Evolutionary conservation across 2,797 vertebrate species (phyloP).

Genomic region (Graptemys geographica): DNA sequence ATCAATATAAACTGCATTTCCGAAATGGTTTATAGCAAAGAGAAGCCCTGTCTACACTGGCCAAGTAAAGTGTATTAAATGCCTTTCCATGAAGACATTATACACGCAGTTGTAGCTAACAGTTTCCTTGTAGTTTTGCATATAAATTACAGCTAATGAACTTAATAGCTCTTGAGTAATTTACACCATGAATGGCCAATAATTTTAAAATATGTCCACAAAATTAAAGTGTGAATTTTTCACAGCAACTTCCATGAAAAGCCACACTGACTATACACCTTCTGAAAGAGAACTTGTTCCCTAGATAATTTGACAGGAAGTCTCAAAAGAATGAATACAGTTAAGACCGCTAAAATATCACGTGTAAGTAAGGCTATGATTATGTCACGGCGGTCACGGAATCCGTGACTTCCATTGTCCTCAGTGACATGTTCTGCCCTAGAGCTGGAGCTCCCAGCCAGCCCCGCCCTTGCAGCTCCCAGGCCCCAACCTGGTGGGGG

Average conservation of each 20-base stretch:
- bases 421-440: too few species aligned
- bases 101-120: slow-evolving; percentile 21
- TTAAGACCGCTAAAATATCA: not conserved
- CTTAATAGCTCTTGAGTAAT: not conserved
- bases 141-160: not conserved
- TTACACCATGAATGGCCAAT: not conserved
- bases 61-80: not conserved
- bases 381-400: too few species aligned
- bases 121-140: not conserved
- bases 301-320: not conserved
- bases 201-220: not conserved
- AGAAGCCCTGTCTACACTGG: not conserved
- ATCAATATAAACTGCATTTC: not conserved
- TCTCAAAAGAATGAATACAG: not conserved
- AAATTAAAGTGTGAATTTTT: not conserved
- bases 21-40: not conserved
- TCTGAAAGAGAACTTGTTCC: not conserved
- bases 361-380: not conserved
- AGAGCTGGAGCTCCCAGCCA: too few species aligned
- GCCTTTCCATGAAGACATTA: not conserved
- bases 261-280: too few species aligned
- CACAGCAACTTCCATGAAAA: not conserved
- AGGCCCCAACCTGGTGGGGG: too few species aligned
- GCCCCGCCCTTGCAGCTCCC: too few species aligned
- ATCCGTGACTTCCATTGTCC: too few species aligned